Evolutionary conservation across 1,140 invertebrate genomes (phyloP).

Genomic region (Drosophila nannoptera): DNA sequence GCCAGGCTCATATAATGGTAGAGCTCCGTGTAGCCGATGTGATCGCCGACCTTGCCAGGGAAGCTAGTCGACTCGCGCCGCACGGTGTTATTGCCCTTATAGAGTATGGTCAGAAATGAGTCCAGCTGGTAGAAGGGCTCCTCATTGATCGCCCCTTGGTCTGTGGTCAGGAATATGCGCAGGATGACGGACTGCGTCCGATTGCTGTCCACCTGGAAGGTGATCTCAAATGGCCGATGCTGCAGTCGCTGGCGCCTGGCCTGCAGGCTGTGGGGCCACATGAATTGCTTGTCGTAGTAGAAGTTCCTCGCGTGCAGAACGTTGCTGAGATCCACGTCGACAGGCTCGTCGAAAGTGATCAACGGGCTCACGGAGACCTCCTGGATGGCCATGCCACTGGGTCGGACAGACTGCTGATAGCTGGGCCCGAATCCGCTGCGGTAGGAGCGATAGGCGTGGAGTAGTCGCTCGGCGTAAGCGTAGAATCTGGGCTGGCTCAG

Average conservation of each 20-base stretch:
- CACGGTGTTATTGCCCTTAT: conserved; percentile 42
- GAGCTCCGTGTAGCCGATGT: conserved; percentile 44
- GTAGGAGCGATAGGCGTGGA: conserved; percentile 30
- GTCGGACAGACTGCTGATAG: not conserved
- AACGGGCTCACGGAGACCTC: conserved; percentile 15
- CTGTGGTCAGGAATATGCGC: conserved; percentile 40
- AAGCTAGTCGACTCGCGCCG: conserved; percentile 35
- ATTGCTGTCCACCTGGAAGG: conserved; percentile 35
- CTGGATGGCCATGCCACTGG: conserved; percentile 26
- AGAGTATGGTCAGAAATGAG: conserved; percentile 39
- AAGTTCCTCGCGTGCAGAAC: conserved; percentile 37
- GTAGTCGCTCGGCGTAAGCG: conserved; percentile 29
- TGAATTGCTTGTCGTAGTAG: conserved; percentile 29
- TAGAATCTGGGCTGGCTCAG: conserved; percentile 40
- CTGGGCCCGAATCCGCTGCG: conserved; percentile 13
- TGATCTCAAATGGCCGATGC: conserved; percentile 37
- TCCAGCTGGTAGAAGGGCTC: conserved; percentile 54
- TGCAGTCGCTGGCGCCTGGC: conserved; percentile 25
- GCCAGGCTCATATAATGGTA: conserved; percentile 50
- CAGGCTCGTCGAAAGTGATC: conserved; percentile 37
- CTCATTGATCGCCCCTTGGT: not conserved
- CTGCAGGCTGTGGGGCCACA: conserved; percentile 46
- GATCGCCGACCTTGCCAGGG: conserved; percentile 30
- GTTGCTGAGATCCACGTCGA: conserved; percentile 52
- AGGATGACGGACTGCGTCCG: conserved; percentile 46